phyloP scores from a whole-genome alignment of 2,888 invertebrate species.

The Callosobruchus maculatus region DNA sequence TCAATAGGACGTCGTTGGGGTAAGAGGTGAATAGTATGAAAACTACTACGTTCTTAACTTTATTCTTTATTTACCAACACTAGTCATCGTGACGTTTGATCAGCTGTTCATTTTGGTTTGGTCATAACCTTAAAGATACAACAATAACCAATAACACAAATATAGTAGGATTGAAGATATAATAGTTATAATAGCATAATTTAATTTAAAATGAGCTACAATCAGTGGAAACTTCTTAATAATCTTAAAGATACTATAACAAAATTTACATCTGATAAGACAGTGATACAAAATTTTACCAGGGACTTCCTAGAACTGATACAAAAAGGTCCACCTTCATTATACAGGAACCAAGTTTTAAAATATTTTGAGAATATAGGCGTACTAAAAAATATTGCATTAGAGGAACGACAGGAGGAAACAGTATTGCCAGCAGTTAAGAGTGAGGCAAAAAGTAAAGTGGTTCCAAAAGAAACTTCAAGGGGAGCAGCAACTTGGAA shows the following conservation, averaged over 20 bases:
- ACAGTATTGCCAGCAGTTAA: constrained; percentile 30
- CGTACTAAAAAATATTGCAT: not conserved
- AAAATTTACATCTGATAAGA: constrained; percentile 47
- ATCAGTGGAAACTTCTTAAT: constrained; percentile 48
- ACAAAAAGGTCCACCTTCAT: constrained; percentile 45
- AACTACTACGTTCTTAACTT: too few species aligned
- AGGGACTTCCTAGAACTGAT: constrained; percentile 50
- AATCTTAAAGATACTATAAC: constrained; percentile 48
- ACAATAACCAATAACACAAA: not conserved
- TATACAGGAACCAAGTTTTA: constrained; percentile 33
- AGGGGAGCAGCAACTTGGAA: not conserved
- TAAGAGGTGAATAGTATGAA: too few species aligned
- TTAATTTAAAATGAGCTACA: constrained; percentile 25
- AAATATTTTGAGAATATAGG: constrained; percentile 27
- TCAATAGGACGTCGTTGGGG: too few species aligned
- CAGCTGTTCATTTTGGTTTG: not conserved
- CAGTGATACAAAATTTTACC: constrained; percentile 44
- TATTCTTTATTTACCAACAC: too few species aligned
- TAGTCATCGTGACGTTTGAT: not conserved
- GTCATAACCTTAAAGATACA: not conserved
- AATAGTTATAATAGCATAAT: not conserved
- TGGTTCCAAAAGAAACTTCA: not conserved
- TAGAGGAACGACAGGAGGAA: constrained; percentile 2
- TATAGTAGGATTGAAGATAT: not conserved
- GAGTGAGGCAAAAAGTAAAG: not conserved